Conservation (phyloP, 2,797 vertebrate genomes). For the Odontamblyopus lacepedii region DNA sequence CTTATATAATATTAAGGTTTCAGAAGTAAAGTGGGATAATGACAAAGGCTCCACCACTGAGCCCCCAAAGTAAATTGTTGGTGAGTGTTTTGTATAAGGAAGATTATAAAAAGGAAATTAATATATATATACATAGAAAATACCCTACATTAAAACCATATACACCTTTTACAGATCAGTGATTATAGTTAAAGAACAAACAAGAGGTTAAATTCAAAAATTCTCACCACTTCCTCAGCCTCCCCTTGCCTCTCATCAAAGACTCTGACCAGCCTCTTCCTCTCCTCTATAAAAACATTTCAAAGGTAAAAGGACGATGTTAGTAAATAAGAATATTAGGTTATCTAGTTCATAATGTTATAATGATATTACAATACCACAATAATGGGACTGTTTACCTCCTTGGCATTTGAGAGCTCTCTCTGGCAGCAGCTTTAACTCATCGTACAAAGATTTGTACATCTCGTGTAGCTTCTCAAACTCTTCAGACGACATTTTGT, state of each 20-base stretch:
- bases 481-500: conserved; percentile 86
- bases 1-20: no score
- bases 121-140: no score
- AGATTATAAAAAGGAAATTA: no score
- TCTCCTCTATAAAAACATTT: conserved; percentile 83
- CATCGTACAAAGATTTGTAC: conserved; percentile 81
- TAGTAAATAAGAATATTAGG: not conserved
- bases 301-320: not conserved
- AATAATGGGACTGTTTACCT: conserved; percentile 69
- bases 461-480: conserved; percentile 93
- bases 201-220: not conserved
- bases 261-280: conserved; percentile 86
- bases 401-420: conserved; percentile 71
- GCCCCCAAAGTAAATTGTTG: no score
- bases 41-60: no score
- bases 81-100: no score
- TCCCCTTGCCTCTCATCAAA: conserved; percentile 93
- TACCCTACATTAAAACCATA: no score
- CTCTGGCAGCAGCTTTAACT: conserved; percentile 82
- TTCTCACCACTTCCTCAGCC: conserved; percentile 90
- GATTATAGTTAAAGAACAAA: no score
- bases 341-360: no score
- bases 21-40: no score
- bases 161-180: no score
- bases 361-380: no score